These are phyloP conservation scores for Mycteria americana DNA, from an alignment of 2,797 vertebrate species.

Conservation along the genomic window DNA sequence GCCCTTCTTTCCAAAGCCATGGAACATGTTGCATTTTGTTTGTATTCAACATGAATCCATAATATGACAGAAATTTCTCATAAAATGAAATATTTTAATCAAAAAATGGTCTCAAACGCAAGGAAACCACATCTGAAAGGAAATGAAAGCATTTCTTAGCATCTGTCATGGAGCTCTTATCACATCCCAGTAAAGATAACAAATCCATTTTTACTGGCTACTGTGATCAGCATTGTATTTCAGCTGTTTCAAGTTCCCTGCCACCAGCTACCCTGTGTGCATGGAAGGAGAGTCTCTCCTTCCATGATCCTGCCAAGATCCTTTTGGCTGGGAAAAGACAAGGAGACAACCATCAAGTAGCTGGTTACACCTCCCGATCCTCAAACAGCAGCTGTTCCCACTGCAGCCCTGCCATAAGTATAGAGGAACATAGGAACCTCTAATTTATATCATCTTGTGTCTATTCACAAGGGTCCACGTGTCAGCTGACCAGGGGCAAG, in stretches of 20 bases:
- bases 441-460: background rate
- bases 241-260: background rate
- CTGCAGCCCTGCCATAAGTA: background rate
- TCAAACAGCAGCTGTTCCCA: background rate
- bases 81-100: background rate
- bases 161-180: background rate
- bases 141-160: background rate
- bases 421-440: background rate
- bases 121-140: background rate
- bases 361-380: background rate
- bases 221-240: background rate
- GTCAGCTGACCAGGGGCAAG: background rate
- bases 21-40: background rate
- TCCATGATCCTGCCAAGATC: background rate
- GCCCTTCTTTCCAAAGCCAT: background rate
- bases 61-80: background rate
- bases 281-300: background rate
- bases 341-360: background rate
- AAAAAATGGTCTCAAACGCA: background rate
- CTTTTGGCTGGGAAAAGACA: background rate
- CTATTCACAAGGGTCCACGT: background rate
- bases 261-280: background rate
- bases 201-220: background rate
- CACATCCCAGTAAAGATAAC: background rate
- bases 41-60: background rate